Evolutionary conservation across 2,888 invertebrate species (phyloP).

Genomic region (Campoplex capitator): DNA sequence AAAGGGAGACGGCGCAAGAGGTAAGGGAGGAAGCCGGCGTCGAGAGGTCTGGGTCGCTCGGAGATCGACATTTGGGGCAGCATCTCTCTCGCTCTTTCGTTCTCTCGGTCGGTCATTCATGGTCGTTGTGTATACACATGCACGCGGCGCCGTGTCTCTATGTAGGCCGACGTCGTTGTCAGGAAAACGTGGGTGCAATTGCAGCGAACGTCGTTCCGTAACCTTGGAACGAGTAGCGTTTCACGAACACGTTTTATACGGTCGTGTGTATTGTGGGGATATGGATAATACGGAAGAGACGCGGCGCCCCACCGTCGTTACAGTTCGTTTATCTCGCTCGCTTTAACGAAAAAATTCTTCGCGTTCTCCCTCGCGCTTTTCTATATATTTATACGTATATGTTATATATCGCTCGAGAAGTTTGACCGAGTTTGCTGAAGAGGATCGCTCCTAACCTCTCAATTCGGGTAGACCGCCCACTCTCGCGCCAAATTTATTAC

Average conservation of each 20-base stretch:
- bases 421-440: conserved; percentile 6
- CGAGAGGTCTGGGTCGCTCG: conserved; percentile 74
- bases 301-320: background rate
- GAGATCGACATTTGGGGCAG: conserved; percentile 71
- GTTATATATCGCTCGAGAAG: background rate
- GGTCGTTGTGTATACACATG: conserved; percentile 17
- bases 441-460: background rate
- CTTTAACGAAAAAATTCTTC: background rate
- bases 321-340: background rate
- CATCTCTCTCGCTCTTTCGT: conserved; percentile 24
- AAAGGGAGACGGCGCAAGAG: conserved; percentile 44
- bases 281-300: no score
- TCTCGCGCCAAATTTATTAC: background rate
- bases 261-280: background rate
- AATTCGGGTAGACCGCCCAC: background rate
- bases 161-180: conserved; percentile 52
- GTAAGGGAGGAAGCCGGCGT: conserved; percentile 70
- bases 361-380: background rate
- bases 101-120: conserved; percentile 39
- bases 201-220: conserved; percentile 44
- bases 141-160: background rate
- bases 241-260: background rate
- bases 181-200: conserved; percentile 44
- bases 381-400: background rate
- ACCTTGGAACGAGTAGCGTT: conserved; percentile 53